A percentile compares a stretch with the other conserved stretches of the same genome.
Conservation (phyloP, 1,140 invertebrate genomes). For the Drosophila lacertosa region DNA sequence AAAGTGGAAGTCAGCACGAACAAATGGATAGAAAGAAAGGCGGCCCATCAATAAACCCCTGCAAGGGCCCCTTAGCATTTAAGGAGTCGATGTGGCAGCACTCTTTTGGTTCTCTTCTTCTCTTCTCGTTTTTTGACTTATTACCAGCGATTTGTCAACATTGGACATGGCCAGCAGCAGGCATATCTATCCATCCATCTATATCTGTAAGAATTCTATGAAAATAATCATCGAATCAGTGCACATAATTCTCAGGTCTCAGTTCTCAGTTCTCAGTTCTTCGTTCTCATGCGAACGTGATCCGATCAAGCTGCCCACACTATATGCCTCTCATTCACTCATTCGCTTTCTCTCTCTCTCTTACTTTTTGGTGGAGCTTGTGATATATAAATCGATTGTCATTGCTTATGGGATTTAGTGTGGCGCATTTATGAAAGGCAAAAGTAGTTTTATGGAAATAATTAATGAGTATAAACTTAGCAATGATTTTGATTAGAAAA, state of each 20-base stretch:
- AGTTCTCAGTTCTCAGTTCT: constrained; percentile 2
- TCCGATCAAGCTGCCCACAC: constrained; percentile 5
- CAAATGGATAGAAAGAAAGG: constrained; percentile 12
- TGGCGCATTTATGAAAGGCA: constrained; percentile 9
- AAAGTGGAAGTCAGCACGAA: constrained; percentile 44
- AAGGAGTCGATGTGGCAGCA: constrained; percentile 32
- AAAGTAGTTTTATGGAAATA: not conserved
- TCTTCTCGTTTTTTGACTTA: constrained; percentile 64
- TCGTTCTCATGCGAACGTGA: constrained; percentile 29
- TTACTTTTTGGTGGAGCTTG: constrained; percentile 5
- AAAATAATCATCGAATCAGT: constrained; percentile 29
- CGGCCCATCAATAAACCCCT: constrained; percentile 46
- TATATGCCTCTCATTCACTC: not conserved
- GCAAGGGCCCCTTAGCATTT: not conserved
- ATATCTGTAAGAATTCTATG: constrained; percentile 52
- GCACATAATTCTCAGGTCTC: constrained; percentile 2
- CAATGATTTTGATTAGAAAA: no score
- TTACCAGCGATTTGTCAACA: constrained; percentile 75
- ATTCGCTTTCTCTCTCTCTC: not conserved
- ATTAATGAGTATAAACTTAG: no score
- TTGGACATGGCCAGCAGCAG: constrained; percentile 62
- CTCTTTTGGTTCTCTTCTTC: not conserved
- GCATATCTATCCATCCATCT: constrained; percentile 50
- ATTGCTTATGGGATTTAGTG: constrained; percentile 41
- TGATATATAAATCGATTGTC: constrained; percentile 60